Conservation (phyloP, 2,113 vertebrate genomes). For the Sander lucioperca region DNA sequence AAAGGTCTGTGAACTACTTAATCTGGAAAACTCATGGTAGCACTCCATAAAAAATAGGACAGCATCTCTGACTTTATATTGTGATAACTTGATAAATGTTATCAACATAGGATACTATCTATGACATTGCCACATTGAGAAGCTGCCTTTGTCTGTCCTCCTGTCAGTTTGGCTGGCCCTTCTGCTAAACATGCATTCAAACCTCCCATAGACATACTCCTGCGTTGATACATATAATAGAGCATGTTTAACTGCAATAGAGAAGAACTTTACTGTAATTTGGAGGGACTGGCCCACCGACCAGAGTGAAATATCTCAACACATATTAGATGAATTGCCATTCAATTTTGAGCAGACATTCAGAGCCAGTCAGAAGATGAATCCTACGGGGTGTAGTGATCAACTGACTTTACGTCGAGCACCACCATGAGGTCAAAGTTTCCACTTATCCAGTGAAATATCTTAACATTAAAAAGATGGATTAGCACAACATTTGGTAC, state of each 20-base stretch:
- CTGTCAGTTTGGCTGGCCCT: no score
- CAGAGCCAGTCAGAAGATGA: background rate
- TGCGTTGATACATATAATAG: background rate
- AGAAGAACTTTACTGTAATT: background rate
- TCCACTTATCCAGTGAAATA: background rate
- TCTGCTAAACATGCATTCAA: no score
- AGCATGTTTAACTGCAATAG: background rate
- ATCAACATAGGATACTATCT: background rate
- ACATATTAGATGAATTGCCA: no score
- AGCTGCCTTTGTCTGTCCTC: no score
- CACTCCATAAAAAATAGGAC: background rate
- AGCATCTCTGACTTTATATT: background rate
- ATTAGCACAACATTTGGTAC: background rate
- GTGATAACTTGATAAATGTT: background rate
- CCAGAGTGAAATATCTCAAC: no score
- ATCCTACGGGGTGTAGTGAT: background rate
- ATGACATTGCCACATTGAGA: no score
- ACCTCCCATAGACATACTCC: no score
- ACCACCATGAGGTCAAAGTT: background rate
- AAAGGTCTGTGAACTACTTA: slow-evolving; percentile 35
- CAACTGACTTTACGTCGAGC: background rate
- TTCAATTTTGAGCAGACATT: background rate
- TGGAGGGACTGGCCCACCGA: no score
- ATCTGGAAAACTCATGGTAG: slow-evolving; percentile 22
- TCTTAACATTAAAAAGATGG: background rate